Percentiles rank a stretch among this genome's conserved stretches.
Evolutionary conservation across 2,888 invertebrate species (phyloP).

Genomic region (Harpalus rubripes): DNA sequence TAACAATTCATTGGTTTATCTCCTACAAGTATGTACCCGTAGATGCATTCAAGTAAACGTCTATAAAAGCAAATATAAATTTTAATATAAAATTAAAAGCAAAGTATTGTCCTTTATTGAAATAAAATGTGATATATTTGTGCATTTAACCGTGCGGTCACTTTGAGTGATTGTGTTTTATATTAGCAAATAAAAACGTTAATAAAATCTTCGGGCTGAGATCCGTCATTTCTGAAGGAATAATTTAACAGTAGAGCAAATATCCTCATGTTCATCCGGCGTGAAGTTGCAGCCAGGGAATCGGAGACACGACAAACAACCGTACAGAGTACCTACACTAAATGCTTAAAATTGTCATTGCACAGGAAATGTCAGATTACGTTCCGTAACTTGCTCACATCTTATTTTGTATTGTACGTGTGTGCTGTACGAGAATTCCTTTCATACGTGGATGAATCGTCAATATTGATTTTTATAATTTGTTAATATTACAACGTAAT

Average conservation of each 20-base stretch:
- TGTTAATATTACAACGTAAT: not conserved
- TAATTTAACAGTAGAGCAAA: constrained; percentile 27
- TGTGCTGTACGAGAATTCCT: constrained; percentile 18
- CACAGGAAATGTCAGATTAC: constrained; percentile 50
- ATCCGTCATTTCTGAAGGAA: constrained; percentile 21
- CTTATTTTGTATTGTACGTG: constrained; percentile 34
- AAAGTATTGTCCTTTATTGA: too few relatives aligned
- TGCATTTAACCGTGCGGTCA: too few relatives aligned
- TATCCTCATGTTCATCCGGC: constrained; percentile 43
- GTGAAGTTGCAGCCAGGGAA: constrained; percentile 32
- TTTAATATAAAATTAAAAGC: too few relatives aligned
- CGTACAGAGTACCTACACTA: constrained; percentile 2
- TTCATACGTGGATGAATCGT: not conserved
- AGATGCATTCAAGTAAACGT: too few relatives aligned
- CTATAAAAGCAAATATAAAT: too few relatives aligned
- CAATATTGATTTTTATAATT: not conserved
- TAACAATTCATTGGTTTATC: too few relatives aligned
- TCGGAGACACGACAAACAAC: constrained; percentile 50
- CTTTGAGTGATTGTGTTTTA: not conserved
- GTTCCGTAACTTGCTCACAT: constrained; percentile 36
- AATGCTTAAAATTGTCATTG: not conserved
- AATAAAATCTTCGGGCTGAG: not conserved
- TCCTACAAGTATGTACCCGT: too few relatives aligned
- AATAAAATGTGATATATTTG: too few relatives aligned
- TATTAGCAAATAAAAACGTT: not conserved